phyloP scores from a whole-genome alignment of 2,797 vertebrate genomes.

The Amphiprion clarkii region DNA sequence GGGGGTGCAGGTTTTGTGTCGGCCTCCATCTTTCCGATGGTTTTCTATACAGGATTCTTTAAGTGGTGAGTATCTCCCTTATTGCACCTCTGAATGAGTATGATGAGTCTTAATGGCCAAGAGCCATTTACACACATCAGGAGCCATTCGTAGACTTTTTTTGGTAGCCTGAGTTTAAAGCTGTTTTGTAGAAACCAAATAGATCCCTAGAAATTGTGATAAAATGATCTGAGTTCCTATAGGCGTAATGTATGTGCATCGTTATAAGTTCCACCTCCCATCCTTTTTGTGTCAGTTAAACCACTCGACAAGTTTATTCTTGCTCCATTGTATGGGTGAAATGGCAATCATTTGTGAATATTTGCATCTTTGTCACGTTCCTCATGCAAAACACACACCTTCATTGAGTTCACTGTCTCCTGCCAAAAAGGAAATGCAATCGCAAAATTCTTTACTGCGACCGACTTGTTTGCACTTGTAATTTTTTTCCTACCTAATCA shows the following conservation, averaged over 20 bases:
- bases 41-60: too few species aligned
- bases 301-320: neutral
- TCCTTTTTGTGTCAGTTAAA: neutral
- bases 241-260: too few species aligned
- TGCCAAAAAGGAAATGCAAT: neutral
- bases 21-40: too few species aligned
- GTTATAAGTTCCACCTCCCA: too few species aligned
- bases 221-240: neutral
- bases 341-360: slow-evolving; percentile 1
- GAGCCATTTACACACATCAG: neutral
- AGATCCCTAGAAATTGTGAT: neutral
- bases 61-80: too few species aligned
- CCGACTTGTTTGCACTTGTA: neutral
- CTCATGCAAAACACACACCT: neutral
- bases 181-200: neutral
- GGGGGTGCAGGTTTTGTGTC: too few species aligned
- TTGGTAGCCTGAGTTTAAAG: neutral
- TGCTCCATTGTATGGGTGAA: neutral
- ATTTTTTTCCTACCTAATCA: neutral
- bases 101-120: neutral
- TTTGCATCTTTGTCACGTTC: neutral
- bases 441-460: neutral
- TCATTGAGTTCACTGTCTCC: neutral
- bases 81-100: neutral
- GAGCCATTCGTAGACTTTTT: neutral